phyloP scores from a whole-genome alignment of 2,888 invertebrate species.

The Heliconius erato region DNA sequence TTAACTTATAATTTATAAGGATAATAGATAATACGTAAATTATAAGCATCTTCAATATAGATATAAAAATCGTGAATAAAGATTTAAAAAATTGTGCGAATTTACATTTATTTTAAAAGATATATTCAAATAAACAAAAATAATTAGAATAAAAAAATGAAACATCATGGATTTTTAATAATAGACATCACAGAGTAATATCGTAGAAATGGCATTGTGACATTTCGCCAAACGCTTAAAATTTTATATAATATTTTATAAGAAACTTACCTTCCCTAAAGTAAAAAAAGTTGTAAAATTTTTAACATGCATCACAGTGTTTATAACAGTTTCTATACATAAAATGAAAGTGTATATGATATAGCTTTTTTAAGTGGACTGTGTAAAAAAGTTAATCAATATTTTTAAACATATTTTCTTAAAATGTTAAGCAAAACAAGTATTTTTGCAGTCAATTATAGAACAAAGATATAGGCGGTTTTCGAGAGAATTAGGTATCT shows the following conservation, averaged over 20 bases:
- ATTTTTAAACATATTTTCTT: background rate
- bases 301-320: background rate
- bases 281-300: background rate
- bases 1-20: too few relatives aligned
- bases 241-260: background rate
- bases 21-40: too few relatives aligned
- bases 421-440: background rate
- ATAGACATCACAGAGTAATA: background rate
- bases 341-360: conserved; percentile 8
- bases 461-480: background rate
- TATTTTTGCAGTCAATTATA: too few relatives aligned
- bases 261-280: background rate
- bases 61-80: too few relatives aligned
- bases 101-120: too few relatives aligned
- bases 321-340: conserved; percentile 9
- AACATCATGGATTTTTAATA: background rate
- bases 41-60: too few relatives aligned
- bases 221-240: background rate
- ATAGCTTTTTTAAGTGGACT: background rate
- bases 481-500: background rate
- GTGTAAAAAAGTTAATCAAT: conserved; percentile 4
- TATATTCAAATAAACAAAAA: too few relatives aligned
- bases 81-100: too few relatives aligned
- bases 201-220: background rate
- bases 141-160: background rate